Conservation (phyloP, 2,888 invertebrate species). For the Drosophila nr. perissopoda region DNA sequence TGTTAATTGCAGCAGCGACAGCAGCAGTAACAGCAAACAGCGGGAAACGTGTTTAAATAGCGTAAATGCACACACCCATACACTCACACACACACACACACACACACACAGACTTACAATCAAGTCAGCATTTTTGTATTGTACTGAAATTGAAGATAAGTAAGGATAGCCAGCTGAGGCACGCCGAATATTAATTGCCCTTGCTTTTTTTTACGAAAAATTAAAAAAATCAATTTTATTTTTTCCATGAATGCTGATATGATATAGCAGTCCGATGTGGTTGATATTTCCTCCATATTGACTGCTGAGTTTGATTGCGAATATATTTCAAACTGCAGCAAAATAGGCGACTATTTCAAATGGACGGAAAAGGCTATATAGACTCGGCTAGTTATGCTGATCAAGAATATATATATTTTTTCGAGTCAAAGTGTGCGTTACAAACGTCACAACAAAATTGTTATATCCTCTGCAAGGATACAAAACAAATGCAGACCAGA, state of each 20-base stretch:
- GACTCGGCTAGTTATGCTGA: accelerated
- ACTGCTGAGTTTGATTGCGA: not conserved
- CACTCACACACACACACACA: slow-evolving; percentile 3
- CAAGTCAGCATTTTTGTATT: slow-evolving; percentile 39
- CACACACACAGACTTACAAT: slow-evolving; percentile 12
- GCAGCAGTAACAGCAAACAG: slow-evolving; percentile 63
- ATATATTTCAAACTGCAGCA: not conserved
- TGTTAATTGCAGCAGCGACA: slow-evolving; percentile 60
- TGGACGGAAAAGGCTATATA: not conserved
- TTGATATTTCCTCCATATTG: not conserved
- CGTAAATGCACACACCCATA: slow-evolving; percentile 52
- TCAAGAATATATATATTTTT: not conserved
- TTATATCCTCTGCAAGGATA: not conserved
- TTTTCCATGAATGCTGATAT: no score
- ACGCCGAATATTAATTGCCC: not conserved
- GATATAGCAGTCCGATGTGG: not conserved
- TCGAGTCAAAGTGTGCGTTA: not conserved
- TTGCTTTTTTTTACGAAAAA: not conserved
- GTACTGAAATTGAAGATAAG: slow-evolving; percentile 62
- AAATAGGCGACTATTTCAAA: not conserved
- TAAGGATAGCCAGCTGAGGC: slow-evolving; percentile 6
- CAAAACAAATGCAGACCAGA: not conserved
- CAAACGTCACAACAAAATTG: not conserved
- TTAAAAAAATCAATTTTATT: no score
- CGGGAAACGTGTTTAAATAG: slow-evolving; percentile 70